Evolutionary conservation across 2,113 vertebrate species (phyloP).

Genomic region (Petaurus breviceps): DNA sequence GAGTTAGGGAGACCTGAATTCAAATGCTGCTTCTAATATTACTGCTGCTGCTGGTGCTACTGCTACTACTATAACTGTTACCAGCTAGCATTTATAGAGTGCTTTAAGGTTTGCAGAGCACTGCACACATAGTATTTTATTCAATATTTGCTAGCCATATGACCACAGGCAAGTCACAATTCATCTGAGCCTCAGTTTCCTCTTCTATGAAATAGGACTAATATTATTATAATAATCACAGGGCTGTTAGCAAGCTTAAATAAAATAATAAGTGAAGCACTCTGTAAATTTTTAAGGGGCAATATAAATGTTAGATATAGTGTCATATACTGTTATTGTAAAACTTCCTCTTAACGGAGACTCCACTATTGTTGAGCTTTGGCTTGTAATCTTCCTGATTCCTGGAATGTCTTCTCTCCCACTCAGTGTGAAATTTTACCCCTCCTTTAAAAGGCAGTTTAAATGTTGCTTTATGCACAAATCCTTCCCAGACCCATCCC

Average conservation of each 20-base stretch:
- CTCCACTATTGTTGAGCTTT: neutral
- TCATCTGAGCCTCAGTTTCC: neutral
- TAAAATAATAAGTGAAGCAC: neutral
- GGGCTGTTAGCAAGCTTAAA: neutral
- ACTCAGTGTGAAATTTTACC: neutral
- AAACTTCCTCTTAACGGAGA: neutral
- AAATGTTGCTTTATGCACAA: neutral
- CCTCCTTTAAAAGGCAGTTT: neutral
- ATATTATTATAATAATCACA: neutral
- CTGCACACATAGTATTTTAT: neutral
- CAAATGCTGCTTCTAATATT: neutral
- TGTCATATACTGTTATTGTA: neutral
- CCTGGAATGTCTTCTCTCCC: neutral
- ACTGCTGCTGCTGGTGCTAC: neutral
- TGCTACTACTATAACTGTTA: too few species aligned
- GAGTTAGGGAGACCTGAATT: neutral
- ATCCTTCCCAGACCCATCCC: neutral
- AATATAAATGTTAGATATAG: neutral
- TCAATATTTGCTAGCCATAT: neutral
- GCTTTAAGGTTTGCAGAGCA: neutral
- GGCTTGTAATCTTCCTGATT: neutral
- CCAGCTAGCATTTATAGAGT: neutral
- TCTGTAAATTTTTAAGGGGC: neutral
- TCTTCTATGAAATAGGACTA: neutral
- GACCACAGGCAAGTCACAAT: neutral